phyloP scores from a whole-genome alignment of 2,888 invertebrate species.

The Ormyrus rosae region DNA sequence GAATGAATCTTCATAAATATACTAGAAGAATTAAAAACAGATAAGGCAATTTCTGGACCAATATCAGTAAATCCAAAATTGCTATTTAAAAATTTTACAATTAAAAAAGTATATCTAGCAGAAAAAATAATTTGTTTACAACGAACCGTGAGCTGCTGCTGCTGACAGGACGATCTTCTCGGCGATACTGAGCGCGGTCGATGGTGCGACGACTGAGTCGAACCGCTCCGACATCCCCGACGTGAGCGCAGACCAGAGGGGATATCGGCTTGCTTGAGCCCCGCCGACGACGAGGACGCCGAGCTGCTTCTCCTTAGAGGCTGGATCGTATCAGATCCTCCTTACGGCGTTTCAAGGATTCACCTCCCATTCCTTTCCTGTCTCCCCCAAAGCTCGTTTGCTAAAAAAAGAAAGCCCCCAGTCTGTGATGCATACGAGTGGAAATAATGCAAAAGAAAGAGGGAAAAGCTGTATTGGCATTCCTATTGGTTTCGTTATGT shows the following conservation, averaged over 20 bases:
- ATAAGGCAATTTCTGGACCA: no score
- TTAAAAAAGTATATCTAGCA: neutral
- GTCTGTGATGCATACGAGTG: neutral
- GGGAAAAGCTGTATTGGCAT: neutral
- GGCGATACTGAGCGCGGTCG: constrained; percentile 51
- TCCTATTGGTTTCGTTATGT: constrained; percentile 9
- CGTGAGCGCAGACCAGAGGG: constrained; percentile 46
- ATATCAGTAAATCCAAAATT: neutral
- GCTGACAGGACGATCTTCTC: constrained; percentile 40
- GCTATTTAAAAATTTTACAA: neutral
- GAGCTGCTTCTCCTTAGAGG: constrained; percentile 51
- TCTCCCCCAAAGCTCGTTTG: no score
- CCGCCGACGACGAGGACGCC: constrained; percentile 52
- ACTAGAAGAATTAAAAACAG: no score
- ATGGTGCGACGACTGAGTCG: constrained; percentile 33
- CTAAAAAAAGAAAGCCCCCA: neutral
- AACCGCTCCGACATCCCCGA: constrained; percentile 53
- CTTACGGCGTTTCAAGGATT: constrained; percentile 21
- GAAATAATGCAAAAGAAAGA: constrained; percentile 26
- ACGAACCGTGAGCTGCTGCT: constrained; percentile 39
- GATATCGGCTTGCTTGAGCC: constrained; percentile 47
- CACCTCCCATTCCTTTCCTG: constrained; percentile 24
- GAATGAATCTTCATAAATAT: no score
- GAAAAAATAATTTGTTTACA: neutral
- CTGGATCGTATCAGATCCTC: constrained; percentile 45